A percentile compares a stretch with the other conserved stretches of the same genome.
Evolutionary conservation across 1,140 invertebrate species (phyloP).

Genomic region (Aphelenchoides besseyi): DNA sequence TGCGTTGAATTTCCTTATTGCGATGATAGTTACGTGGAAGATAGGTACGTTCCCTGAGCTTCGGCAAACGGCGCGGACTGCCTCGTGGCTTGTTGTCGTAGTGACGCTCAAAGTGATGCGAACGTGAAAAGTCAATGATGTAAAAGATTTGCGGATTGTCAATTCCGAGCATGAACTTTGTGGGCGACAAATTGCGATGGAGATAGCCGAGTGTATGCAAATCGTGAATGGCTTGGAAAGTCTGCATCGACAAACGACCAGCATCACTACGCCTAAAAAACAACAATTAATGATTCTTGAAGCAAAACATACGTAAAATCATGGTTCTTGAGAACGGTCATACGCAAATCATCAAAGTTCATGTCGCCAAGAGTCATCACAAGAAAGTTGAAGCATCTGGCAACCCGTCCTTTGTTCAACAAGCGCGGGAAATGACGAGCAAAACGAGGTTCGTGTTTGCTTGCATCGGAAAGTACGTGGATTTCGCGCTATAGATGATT

Average conservation of each 20-base stretch:
- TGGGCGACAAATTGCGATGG: conserved; percentile 12
- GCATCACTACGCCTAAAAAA: conserved; percentile 7
- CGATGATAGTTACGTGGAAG: conserved; percentile 16
- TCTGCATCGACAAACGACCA: conserved; percentile 22
- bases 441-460: conserved; percentile 11
- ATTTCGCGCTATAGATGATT: neutral
- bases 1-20: conserved; percentile 19
- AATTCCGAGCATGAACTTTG: conserved; percentile 17
- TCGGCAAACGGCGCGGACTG: neutral
- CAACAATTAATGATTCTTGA: neutral
- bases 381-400: neutral
- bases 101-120: conserved; percentile 19
- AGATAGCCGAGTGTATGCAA: conserved; percentile 20
- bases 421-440: conserved; percentile 22
- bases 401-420: conserved; percentile 13
- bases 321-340: neutral
- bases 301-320: conserved; percentile 9
- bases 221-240: conserved; percentile 22
- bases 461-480: conserved; percentile 5
- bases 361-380: conserved; percentile 17
- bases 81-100: neutral
- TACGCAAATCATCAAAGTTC: conserved; percentile 18
- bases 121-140: conserved; percentile 6
- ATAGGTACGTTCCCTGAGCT: neutral
- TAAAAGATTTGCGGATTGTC: conserved; percentile 10